phyloP scores from a whole-genome alignment of 53 echinoderm and acorn worm genomes.

The Actinopyga echinites region DNA sequence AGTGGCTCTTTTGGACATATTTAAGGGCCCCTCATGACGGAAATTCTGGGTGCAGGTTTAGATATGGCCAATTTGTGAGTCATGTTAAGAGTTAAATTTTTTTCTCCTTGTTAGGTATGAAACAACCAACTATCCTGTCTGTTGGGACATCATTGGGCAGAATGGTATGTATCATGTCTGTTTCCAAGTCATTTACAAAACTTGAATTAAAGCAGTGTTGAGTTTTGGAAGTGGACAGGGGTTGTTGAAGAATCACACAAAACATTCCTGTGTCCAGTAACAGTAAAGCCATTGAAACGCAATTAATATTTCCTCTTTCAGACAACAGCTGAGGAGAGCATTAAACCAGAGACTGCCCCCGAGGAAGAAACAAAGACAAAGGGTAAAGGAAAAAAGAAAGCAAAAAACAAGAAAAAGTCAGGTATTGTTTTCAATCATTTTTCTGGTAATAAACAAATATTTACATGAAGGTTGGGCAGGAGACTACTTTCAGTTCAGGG shows the following conservation, averaged over 20 bases:
- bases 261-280: too few species aligned
- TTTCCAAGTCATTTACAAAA: neutral
- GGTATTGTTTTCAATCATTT: slow-evolving; percentile 10
- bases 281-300: too few species aligned
- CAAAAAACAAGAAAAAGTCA: slow-evolving; percentile 49
- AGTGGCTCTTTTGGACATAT: too few species aligned
- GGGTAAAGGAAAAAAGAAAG: slow-evolving; percentile 44
- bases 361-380: slow-evolving; percentile 41
- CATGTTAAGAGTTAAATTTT: neutral
- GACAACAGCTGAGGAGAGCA: slow-evolving; percentile 78
- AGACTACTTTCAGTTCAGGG: too few species aligned
- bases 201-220: neutral
- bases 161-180: slow-evolving; percentile 64
- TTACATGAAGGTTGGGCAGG: too few species aligned
- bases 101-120: slow-evolving; percentile 62
- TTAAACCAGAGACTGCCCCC: slow-evolving; percentile 25
- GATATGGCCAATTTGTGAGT: neutral
- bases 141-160: slow-evolving; percentile 90
- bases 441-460: neutral
- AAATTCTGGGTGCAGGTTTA: too few species aligned
- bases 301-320: neutral
- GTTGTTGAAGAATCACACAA: too few species aligned
- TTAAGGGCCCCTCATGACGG: too few species aligned
- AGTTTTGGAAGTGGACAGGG: neutral
- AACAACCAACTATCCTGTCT: slow-evolving; percentile 70